phyloP scores from a whole-genome alignment of 2,888 invertebrate species.

The Perizoma affinitatum region DNA sequence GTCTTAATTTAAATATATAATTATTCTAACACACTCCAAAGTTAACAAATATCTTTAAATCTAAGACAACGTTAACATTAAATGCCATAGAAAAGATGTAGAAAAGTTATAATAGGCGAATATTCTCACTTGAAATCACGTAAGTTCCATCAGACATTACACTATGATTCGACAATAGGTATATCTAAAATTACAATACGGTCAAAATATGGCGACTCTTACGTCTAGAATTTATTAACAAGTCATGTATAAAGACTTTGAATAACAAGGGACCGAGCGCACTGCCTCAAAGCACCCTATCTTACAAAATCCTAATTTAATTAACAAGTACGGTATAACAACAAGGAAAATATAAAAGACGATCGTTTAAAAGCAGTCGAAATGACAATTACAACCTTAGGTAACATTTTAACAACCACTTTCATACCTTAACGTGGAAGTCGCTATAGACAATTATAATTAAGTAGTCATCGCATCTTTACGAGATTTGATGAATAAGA shows the following conservation, averaged over 20 bases:
- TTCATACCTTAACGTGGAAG: slow-evolving; percentile 44
- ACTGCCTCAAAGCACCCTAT: slow-evolving; percentile 44
- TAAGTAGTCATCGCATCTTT: too few species aligned
- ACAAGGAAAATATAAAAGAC: slow-evolving; percentile 53
- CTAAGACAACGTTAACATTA: slow-evolving; percentile 75
- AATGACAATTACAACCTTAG: slow-evolving; percentile 45
- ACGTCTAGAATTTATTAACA: slow-evolving; percentile 7
- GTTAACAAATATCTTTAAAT: slow-evolving; percentile 29
- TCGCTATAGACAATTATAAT: slow-evolving; percentile 34
- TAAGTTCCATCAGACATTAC: slow-evolving; percentile 66
- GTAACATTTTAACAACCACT: slow-evolving; percentile 57
- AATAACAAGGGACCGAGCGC: slow-evolving; percentile 40
- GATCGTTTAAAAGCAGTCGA: slow-evolving; percentile 63
- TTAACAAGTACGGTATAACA: slow-evolving; percentile 57
- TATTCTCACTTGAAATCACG: slow-evolving; percentile 81
- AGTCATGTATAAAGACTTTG: slow-evolving; percentile 19
- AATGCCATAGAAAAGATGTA: slow-evolving; percentile 81
- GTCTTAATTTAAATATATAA: too few species aligned
- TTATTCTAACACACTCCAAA: slow-evolving; percentile 14
- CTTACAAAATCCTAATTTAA: slow-evolving; percentile 37
- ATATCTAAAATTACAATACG: slow-evolving; percentile 17
- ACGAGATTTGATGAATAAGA: neutral
- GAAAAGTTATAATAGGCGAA: slow-evolving; percentile 75
- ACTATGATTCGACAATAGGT: slow-evolving; percentile 34
- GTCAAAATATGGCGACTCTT: slow-evolving; percentile 4